A percentile compares a stretch with the other conserved stretches of the same genome.
phyloP scores from a whole-genome alignment of 2,888 invertebrate genomes.

The Brachylomia viminalis region DNA sequence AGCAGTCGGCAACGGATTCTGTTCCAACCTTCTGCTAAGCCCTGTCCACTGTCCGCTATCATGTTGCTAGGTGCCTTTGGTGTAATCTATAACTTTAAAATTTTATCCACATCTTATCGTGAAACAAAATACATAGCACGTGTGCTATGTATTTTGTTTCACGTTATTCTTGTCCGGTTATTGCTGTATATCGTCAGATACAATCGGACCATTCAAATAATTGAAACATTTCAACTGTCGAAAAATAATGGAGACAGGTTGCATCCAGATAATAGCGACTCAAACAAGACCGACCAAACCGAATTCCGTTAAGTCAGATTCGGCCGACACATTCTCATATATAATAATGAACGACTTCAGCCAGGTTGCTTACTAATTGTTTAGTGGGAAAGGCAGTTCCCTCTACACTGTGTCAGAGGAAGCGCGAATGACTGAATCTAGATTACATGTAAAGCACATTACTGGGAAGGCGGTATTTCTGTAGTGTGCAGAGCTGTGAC shows the following conservation, averaged over 20 bases:
- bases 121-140: too few relatives aligned
- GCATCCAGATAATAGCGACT: slow-evolving; percentile 47
- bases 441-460: slow-evolving; percentile 74
- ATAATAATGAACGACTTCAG: slow-evolving; percentile 11
- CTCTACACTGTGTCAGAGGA: slow-evolving; percentile 64
- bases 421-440: slow-evolving; percentile 70
- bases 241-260: slow-evolving; percentile 35
- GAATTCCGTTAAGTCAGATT: slow-evolving; percentile 33
- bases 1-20: slow-evolving; percentile 39
- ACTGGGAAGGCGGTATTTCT: slow-evolving; percentile 81
- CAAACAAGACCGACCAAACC: slow-evolving; percentile 16
- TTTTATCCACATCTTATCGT: slow-evolving; percentile 46
- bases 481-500: slow-evolving; percentile 71
- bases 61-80: slow-evolving; percentile 50
- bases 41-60: slow-evolving; percentile 51
- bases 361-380: slow-evolving; percentile 42
- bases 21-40: slow-evolving; percentile 34
- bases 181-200: slow-evolving; percentile 22
- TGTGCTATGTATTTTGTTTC: slow-evolving; percentile 31
- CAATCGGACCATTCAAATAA: slow-evolving; percentile 32
- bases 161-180: slow-evolving; percentile 31
- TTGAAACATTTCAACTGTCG: slow-evolving; percentile 21
- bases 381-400: slow-evolving; percentile 62
- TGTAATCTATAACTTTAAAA: slow-evolving; percentile 42
- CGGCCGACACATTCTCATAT: slow-evolving; percentile 27